These are phyloP conservation scores for Cancer borealis DNA, from an alignment of 2,888 invertebrate genomes.

Conservation along the genomic window DNA sequence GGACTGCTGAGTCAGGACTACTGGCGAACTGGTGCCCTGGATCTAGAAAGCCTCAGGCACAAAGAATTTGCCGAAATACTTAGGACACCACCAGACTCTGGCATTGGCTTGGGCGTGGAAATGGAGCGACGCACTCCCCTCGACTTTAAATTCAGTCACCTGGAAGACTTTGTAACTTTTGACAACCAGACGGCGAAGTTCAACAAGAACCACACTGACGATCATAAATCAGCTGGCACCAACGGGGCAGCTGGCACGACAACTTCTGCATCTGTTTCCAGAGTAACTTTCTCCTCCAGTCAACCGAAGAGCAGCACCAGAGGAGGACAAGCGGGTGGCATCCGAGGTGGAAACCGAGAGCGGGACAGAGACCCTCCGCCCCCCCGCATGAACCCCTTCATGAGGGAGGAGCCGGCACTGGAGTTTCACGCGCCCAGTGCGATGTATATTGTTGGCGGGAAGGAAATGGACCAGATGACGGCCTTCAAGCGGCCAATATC, in stretches of 20 bases:
- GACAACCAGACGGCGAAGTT: conserved; percentile 70
- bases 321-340: not conserved
- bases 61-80: conserved; percentile 81
- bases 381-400: conserved; percentile 74
- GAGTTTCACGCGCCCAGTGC: conserved; percentile 80
- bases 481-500: conserved; percentile 88
- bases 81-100: conserved; percentile 84
- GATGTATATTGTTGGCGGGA: conserved; percentile 88
- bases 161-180: conserved; percentile 76
- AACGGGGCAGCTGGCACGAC: conserved; percentile 48
- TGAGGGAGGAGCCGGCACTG: conserved; percentile 66
- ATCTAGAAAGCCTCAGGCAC: conserved; percentile 77
- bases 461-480: conserved; percentile 88
- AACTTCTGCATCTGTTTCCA: conserved; percentile 24
- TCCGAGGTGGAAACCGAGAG: not conserved
- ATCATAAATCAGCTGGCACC: conserved; percentile 41
- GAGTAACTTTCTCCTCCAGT: conserved; percentile 59
- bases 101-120: conserved; percentile 76
- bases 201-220: conserved; percentile 65
- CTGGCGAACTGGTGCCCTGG: conserved; percentile 76
- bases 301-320: not conserved
- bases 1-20: conserved; percentile 76
- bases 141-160: conserved; percentile 67
- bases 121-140: conserved; percentile 76
- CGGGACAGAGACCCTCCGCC: conserved; percentile 47